Conservation (phyloP, 2,797 vertebrate genomes). For the Scomberomorus guttatus region DNA sequence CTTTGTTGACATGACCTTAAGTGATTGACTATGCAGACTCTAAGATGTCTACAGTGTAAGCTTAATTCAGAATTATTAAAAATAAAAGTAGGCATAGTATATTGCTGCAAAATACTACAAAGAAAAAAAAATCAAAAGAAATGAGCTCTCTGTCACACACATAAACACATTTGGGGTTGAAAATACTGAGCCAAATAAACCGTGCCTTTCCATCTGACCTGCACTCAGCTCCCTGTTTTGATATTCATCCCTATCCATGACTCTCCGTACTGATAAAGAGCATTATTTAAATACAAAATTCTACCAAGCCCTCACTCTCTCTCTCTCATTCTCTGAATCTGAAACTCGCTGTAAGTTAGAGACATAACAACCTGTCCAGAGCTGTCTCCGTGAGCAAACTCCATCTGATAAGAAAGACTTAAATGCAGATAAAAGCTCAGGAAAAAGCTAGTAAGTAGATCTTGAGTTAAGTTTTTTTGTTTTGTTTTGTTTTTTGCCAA, state of each 20-base stretch:
- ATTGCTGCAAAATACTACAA: slow-evolving; percentile 1
- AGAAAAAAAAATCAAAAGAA: background rate
- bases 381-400: slow-evolving; percentile 22
- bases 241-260: background rate
- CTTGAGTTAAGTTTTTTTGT: background rate
- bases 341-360: background rate
- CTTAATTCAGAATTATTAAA: background rate
- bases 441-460: background rate
- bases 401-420: background rate
- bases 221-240: background rate
- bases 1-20: background rate
- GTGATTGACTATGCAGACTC: background rate
- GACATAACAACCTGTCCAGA: slow-evolving; percentile 22
- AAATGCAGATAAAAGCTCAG: background rate
- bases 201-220: background rate
- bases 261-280: background rate
- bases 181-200: background rate
- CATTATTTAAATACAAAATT: background rate
- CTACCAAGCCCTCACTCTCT: background rate
- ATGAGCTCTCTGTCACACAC: background rate
- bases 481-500: no score
- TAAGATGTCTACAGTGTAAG: background rate
- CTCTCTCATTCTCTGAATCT: background rate
- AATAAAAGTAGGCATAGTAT: background rate
- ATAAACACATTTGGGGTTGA: background rate